Percentiles rank a stretch among this genome's conserved stretches.
These are phyloP conservation scores for Saccostrea cuccullata DNA, from an alignment of 1,140 invertebrate species.

Conservation along the genomic window DNA sequence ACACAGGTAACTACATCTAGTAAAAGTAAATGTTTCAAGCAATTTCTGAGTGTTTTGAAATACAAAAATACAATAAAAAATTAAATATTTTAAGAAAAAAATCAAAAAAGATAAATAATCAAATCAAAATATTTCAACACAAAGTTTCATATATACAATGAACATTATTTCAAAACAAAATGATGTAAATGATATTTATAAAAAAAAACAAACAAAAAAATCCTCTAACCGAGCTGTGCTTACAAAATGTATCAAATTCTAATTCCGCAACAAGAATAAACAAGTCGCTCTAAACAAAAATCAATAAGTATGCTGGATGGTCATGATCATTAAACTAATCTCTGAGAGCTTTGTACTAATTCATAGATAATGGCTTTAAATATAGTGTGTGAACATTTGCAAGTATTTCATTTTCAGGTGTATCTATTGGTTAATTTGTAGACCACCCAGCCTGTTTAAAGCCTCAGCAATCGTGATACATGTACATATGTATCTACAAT, in stretches of 20 bases:
- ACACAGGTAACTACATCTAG: no score
- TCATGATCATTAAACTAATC: background rate
- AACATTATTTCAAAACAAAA: background rate
- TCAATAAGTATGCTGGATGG: conserved; percentile 9
- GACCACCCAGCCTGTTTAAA: background rate
- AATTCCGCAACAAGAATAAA: background rate
- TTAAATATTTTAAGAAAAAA: no score
- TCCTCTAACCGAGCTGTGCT: background rate
- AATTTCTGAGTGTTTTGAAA: no score
- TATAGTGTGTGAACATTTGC: background rate
- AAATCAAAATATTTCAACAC: no score
- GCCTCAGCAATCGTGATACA: background rate
- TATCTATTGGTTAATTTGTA: background rate
- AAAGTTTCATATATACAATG: background rate
- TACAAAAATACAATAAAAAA: no score
- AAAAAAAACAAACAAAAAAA: background rate
- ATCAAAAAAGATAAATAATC: background rate
- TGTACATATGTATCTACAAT: no score
- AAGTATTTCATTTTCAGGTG: background rate
- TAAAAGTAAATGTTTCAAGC: no score
- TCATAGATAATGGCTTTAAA: background rate
- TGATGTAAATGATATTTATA: background rate
- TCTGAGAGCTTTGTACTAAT: background rate
- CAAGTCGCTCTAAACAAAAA: background rate
- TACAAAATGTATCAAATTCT: background rate